A percentile compares a stretch with the other conserved stretches of the same genome.
Conservation (phyloP, 2,797 vertebrate genomes). For the Parauchenoglanis ngamensis region DNA sequence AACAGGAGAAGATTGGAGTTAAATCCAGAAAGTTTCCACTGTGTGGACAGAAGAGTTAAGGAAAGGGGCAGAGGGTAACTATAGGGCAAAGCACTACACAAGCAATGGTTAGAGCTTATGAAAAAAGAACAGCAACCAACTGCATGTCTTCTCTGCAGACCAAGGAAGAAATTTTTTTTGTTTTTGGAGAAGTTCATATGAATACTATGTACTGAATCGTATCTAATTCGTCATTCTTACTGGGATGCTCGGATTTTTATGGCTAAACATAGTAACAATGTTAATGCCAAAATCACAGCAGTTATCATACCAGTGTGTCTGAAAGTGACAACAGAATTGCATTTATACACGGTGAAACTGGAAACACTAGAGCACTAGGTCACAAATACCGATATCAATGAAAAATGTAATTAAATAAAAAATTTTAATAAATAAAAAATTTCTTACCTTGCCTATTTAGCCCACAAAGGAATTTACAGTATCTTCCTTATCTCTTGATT, state of each 20-base stretch:
- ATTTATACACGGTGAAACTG: constrained; percentile 3
- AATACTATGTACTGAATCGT: constrained; percentile 38
- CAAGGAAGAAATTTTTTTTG: constrained; percentile 27
- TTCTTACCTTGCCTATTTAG: background rate
- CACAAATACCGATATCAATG: background rate
- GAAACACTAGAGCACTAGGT: background rate
- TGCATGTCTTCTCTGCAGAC: constrained; percentile 44
- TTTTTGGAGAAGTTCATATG: constrained; percentile 27
- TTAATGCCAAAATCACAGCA: constrained; percentile 20
- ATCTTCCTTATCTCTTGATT: background rate
- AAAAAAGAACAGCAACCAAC: constrained; percentile 43
- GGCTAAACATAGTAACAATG: constrained; percentile 27
- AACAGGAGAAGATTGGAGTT: constrained; percentile 43
- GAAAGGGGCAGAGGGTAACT: constrained; percentile 42
- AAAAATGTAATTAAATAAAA: background rate
- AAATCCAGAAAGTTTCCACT: constrained; percentile 57
- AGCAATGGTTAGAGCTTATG: constrained; percentile 38
- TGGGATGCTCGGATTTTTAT: constrained; percentile 8
- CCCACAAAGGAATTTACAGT: background rate
- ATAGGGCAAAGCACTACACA: constrained; percentile 52
- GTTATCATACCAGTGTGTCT: background rate
- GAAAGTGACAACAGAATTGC: background rate
- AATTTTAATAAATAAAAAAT: too few relatives aligned
- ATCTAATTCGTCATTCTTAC: constrained; percentile 2
- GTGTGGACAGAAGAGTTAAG: constrained; percentile 40